These are phyloP conservation scores for Rhabdomys pumilio DNA, from an alignment of 2,797 vertebrate genomes.

Conservation along the genomic window DNA sequence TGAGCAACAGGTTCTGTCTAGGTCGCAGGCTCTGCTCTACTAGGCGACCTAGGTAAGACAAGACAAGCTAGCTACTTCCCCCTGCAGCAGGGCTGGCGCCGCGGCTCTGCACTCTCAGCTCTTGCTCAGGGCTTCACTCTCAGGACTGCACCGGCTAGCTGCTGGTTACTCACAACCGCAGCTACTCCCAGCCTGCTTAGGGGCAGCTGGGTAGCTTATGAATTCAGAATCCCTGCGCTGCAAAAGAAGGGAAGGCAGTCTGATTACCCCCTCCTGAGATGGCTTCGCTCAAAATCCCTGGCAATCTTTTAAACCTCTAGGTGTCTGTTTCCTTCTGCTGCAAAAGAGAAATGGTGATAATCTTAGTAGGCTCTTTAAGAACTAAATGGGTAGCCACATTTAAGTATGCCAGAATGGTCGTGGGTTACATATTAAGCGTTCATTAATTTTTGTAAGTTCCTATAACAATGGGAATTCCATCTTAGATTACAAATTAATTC, in stretches of 20 bases:
- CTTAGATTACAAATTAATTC: neutral
- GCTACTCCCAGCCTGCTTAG: neutral
- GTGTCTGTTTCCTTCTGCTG: neutral
- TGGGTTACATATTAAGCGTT: neutral
- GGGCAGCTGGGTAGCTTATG: neutral
- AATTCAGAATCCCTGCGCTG: neutral
- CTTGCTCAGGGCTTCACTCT: neutral
- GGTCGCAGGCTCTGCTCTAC: neutral
- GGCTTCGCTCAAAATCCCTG: neutral
- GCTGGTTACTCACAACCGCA: neutral
- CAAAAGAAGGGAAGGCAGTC: neutral
- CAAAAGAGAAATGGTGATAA: neutral
- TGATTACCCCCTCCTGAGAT: neutral
- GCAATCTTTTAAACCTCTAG: neutral
- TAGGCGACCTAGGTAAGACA: too few relatives aligned
- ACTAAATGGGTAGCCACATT: neutral
- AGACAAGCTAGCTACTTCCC: too few relatives aligned
- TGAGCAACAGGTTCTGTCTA: constrained; percentile 39
- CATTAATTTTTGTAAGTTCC: neutral
- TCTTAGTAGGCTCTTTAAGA: neutral
- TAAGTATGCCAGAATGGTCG: neutral
- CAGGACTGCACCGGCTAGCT: neutral
- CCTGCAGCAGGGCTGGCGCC: rapidly evolving
- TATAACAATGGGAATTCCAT: neutral
- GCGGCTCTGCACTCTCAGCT: neutral